Evolutionary conservation across 1,140 invertebrate genomes (phyloP).

Genomic region (Aphelenchoides besseyi): DNA sequence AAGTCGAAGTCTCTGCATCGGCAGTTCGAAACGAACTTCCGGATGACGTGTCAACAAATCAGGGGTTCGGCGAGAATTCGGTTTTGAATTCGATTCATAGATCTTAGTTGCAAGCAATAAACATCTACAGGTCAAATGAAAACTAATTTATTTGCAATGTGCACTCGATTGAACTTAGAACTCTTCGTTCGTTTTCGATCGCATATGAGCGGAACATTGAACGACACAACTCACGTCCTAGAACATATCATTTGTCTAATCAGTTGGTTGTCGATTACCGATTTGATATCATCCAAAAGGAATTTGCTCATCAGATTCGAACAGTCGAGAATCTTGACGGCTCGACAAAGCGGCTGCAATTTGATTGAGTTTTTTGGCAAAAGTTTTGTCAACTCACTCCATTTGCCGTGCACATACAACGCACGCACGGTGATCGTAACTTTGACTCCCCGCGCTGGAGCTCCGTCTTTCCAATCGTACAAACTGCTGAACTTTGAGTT

Average conservation of each 20-base stretch:
- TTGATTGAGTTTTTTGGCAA: constrained; percentile 13
- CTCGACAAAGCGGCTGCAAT: background rate
- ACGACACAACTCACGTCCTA: constrained; percentile 57
- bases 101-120: too few relatives aligned
- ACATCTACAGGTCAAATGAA: too few relatives aligned
- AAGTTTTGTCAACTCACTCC: constrained; percentile 57
- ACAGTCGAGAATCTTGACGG: constrained; percentile 50
- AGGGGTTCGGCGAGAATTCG: background rate
- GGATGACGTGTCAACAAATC: background rate
- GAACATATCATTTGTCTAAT: constrained; percentile 27
- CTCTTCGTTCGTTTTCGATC: too few relatives aligned
- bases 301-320: constrained; percentile 55
- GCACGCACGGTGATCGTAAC: constrained; percentile 68
- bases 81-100: background rate
- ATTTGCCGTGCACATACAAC: constrained; percentile 70
- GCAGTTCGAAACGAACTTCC: background rate
- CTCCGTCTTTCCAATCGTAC: constrained; percentile 53
- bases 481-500: constrained; percentile 49
- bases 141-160: too few relatives aligned
- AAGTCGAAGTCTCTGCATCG: background rate
- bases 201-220: constrained; percentile 40
- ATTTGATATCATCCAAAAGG: constrained; percentile 53
- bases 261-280: constrained; percentile 28
- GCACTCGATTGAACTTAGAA: too few relatives aligned
- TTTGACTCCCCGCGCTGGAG: constrained; percentile 67